Evolutionary conservation across 2,888 invertebrate species (phyloP).

Genomic region (Philopedon plagiatum): DNA sequence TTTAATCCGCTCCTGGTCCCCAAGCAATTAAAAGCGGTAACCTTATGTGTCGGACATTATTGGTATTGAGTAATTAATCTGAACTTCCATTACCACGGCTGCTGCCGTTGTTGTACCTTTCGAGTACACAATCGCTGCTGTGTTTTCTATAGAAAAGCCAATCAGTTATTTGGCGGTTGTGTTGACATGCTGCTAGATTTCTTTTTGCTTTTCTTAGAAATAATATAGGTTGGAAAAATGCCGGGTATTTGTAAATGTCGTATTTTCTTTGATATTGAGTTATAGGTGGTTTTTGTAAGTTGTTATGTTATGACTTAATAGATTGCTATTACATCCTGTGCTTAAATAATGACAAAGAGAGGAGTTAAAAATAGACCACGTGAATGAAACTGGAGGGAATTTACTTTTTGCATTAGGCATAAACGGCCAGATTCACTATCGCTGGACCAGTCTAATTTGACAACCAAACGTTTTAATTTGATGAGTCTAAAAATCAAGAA

Average conservation of each 20-base stretch:
- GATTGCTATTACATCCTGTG: constrained; percentile 1
- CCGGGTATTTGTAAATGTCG: constrained; percentile 27
- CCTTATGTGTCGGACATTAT: constrained; percentile 32
- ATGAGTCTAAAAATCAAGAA: too few relatives aligned
- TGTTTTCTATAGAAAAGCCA: constrained; percentile 30
- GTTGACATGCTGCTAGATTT: constrained; percentile 28
- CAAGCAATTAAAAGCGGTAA: constrained; percentile 5
- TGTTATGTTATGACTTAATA: constrained; percentile 11
- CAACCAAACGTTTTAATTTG: too few relatives aligned
- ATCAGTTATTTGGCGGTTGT: constrained; percentile 24
- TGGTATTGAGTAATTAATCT: constrained; percentile 36
- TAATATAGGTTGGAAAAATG: constrained; percentile 20
- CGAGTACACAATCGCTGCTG: constrained; percentile 32
- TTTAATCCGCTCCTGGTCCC: not conserved
- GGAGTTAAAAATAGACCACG: not conserved
- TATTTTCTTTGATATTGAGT: constrained; percentile 18
- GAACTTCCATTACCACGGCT: constrained; percentile 27
- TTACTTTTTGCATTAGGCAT: too few relatives aligned
- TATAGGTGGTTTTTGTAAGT: constrained; percentile 23
- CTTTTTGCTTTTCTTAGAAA: constrained; percentile 29
- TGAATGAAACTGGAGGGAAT: too few relatives aligned
- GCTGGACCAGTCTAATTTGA: too few relatives aligned
- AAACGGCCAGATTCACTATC: too few relatives aligned
- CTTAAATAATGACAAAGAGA: not conserved
- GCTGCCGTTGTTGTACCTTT: constrained; percentile 26